Evolutionary conservation across 2,888 invertebrate species (phyloP).

Genomic region (Fissipunctia ypsillon): DNA sequence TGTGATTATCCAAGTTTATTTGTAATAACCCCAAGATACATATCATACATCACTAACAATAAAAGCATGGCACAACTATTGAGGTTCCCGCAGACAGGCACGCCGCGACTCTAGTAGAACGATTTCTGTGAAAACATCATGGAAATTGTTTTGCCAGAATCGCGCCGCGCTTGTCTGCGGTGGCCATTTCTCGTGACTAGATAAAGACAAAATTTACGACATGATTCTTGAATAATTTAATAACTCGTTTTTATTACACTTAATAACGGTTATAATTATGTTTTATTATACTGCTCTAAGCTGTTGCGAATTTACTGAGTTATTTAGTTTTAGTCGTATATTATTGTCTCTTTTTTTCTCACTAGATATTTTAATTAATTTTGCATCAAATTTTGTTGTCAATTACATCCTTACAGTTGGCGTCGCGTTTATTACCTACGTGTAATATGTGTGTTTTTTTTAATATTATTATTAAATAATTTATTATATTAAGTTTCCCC

Average conservation of each 20-base stretch:
- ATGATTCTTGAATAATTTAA: conserved; percentile 61
- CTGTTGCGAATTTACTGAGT: conserved; percentile 42
- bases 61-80: conserved; percentile 27
- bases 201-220: conserved; percentile 60
- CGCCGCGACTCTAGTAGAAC: background rate
- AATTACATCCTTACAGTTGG: conserved; percentile 12
- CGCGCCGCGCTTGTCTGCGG: background rate
- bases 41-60: conserved; percentile 30
- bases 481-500: background rate
- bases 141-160: background rate
- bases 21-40: conserved; percentile 16
- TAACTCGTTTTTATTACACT: conserved; percentile 65
- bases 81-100: background rate
- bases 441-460: background rate
- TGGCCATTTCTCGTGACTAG: conserved; percentile 51
- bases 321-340: conserved; percentile 38
- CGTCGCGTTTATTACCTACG: background rate
- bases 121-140: background rate
- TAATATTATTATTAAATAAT: background rate
- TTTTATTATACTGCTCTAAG: conserved; percentile 55
- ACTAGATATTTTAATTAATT: conserved; percentile 3
- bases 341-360: conserved; percentile 12
- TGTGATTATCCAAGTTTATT: background rate
- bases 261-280: conserved; percentile 66
- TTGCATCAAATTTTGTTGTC: conserved; percentile 6